These are phyloP conservation scores for Leucozona laternaria DNA, from an alignment of 2,888 invertebrate genomes.

Conservation along the genomic window DNA sequence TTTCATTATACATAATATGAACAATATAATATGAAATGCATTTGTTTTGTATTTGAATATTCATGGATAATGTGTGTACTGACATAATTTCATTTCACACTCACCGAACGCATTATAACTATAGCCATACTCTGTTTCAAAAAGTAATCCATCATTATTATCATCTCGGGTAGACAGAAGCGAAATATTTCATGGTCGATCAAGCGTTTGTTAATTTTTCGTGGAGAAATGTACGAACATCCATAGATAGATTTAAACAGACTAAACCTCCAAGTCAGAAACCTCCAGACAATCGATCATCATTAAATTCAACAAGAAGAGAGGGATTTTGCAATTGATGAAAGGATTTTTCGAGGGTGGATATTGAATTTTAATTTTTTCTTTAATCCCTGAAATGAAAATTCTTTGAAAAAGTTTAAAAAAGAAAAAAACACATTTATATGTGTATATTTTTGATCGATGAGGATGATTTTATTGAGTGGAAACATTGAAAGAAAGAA, in stretches of 20 bases:
- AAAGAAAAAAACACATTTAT: not conserved
- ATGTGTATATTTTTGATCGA: slow-evolving; percentile 54
- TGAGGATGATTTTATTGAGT: slow-evolving; percentile 63
- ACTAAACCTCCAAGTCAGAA: not conserved
- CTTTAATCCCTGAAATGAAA: slow-evolving; percentile 2
- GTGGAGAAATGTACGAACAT: slow-evolving; percentile 1
- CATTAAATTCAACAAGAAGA: slow-evolving; percentile 39
- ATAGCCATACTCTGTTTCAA: slow-evolving; percentile 11
- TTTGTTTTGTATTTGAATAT: slow-evolving; percentile 44
- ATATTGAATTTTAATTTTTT: slow-evolving; percentile 54
- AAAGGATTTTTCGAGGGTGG: slow-evolving; percentile 52
- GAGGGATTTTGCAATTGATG: slow-evolving; percentile 9
- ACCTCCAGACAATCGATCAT: slow-evolving; percentile 59
- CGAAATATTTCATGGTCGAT: slow-evolving; percentile 50
- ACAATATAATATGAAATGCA: not conserved
- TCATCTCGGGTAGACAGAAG: slow-evolving; percentile 7
- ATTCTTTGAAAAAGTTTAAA: not conserved
- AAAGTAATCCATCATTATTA: slow-evolving; percentile 66
- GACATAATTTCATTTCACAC: slow-evolving; percentile 33
- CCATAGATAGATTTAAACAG: not conserved
- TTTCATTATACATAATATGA: not conserved
- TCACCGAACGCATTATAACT: slow-evolving; percentile 43
- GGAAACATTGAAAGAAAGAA: slow-evolving; percentile 40
- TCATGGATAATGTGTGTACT: slow-evolving; percentile 56
- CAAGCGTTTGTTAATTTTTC: slow-evolving; percentile 2